Evolutionary conservation across 2,888 invertebrate genomes (phyloP).

Genomic region (Sericinus montela): DNA sequence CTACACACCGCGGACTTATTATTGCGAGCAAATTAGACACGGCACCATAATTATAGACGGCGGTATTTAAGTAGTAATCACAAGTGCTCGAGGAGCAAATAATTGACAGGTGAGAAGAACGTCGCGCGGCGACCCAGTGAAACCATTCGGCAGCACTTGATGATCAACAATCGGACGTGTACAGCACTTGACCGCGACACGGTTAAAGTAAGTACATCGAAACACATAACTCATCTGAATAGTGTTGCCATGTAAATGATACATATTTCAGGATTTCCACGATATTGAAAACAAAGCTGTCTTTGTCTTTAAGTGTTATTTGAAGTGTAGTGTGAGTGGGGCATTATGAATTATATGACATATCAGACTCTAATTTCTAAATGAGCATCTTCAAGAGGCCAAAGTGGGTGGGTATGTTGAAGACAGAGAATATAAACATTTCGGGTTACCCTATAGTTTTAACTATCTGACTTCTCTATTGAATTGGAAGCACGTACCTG

Average conservation of each 20-base stretch:
- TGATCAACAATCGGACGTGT: constrained; percentile 25
- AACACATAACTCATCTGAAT: background rate
- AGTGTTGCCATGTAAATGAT: background rate
- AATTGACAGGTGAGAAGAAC: constrained; percentile 42
- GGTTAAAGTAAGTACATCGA: constrained; percentile 37
- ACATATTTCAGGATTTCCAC: background rate
- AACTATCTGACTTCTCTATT: no score
- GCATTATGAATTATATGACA: no score
- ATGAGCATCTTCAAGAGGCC: no score
- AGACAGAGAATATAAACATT: no score
- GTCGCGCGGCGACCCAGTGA: constrained; percentile 39
- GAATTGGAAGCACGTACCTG: no score
- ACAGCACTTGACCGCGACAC: constrained; percentile 42
- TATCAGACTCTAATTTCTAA: no score
- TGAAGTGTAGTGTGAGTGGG: no score
- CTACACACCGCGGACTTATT: constrained; percentile 51
- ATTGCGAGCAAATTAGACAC: constrained; percentile 61
- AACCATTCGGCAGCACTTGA: constrained; percentile 26
- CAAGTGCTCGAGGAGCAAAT: constrained; percentile 38
- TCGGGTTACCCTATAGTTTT: no score
- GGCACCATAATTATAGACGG: constrained; percentile 57
- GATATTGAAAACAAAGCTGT: no score
- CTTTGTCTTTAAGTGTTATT: no score
- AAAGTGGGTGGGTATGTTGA: no score
- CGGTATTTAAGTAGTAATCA: constrained; percentile 60